phyloP scores from a whole-genome alignment of 2,888 invertebrate genomes.

The Megalurothrips usitatus region DNA sequence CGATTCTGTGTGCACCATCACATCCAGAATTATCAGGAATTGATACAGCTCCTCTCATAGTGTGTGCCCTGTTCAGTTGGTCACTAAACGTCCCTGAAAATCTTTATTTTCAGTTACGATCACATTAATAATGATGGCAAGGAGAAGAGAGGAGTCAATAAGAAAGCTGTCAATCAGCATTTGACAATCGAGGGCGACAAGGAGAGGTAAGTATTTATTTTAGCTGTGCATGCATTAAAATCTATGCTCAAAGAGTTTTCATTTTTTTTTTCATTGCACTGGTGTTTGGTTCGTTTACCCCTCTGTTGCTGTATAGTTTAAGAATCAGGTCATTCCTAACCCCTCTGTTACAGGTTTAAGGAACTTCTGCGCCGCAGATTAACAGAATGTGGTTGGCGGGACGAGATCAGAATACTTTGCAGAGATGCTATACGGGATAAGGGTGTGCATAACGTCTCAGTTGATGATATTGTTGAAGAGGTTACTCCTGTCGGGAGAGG shows the following conservation, averaged over 20 bases:
- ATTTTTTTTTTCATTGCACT: too few species aligned
- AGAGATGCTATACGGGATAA: constrained; percentile 14
- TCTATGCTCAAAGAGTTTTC: too few species aligned
- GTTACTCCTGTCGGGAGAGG: constrained; percentile 30
- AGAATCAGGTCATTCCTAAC: background rate
- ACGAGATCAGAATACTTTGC: constrained; percentile 28
- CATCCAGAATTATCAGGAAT: too few species aligned
- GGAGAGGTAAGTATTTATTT: background rate
- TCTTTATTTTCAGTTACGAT: background rate
- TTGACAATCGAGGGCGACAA: background rate
- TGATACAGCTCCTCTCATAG: too few species aligned
- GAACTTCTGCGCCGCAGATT: constrained; percentile 28
- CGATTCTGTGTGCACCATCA: too few species aligned
- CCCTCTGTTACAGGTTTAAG: constrained; percentile 18
- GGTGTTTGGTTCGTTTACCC: too few species aligned
- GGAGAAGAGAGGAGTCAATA: background rate
- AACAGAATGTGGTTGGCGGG: constrained; percentile 31
- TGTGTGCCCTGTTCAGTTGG: too few species aligned
- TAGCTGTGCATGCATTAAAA: too few species aligned
- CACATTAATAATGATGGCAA: background rate
- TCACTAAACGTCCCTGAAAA: too few species aligned
- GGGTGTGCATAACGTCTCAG: constrained; percentile 27
- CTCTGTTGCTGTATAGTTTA: too few species aligned
- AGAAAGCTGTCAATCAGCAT: constrained; percentile 7
- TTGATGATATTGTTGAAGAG: constrained; percentile 30